A percentile compares a stretch with the other conserved stretches of the same genome.
Evolutionary conservation across 1,140 invertebrate species (phyloP).

Genomic region (Ptiloglossa arizonensis): DNA sequence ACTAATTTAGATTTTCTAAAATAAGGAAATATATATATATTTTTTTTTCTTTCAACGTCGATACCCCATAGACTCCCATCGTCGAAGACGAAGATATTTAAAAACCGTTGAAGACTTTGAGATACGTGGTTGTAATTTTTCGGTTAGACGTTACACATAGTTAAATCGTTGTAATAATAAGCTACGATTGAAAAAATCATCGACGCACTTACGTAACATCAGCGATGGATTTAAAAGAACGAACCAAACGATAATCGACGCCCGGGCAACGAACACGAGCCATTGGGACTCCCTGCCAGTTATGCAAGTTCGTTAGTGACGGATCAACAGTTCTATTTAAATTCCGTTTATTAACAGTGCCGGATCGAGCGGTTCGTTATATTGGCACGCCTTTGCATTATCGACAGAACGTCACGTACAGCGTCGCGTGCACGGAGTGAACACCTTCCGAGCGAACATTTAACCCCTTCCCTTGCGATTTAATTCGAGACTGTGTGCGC

Average conservation of each 20-base stretch:
- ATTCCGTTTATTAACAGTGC: slow-evolving; percentile 40
- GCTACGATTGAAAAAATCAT: background rate
- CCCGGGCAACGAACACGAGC: background rate
- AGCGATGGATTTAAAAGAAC: too few relatives aligned
- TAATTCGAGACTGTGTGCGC: too few relatives aligned
- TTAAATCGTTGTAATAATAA: too few relatives aligned
- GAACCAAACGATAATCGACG: background rate
- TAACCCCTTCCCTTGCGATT: too few relatives aligned
- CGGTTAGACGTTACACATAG: too few relatives aligned
- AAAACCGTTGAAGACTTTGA: too few relatives aligned
- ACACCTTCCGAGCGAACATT: slow-evolving; percentile 8
- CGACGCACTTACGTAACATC: background rate
- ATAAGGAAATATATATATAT: too few relatives aligned
- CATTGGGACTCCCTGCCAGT: background rate
- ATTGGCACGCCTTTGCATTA: slow-evolving; percentile 32
- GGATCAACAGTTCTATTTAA: slow-evolving; percentile 45
- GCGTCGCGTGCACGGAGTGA: background rate
- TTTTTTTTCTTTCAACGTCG: too few relatives aligned
- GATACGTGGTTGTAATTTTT: too few relatives aligned
- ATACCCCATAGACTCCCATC: too few relatives aligned
- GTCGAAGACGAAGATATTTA: too few relatives aligned
- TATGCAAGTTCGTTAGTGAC: slow-evolving; percentile 46
- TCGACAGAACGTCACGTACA: slow-evolving; percentile 35
- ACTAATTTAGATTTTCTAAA: too few relatives aligned
- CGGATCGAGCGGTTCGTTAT: slow-evolving; percentile 11